These are phyloP conservation scores for Myrmecophaga tridactyla DNA, from an alignment of 2,113 vertebrate genomes.

Conservation along the genomic window DNA sequence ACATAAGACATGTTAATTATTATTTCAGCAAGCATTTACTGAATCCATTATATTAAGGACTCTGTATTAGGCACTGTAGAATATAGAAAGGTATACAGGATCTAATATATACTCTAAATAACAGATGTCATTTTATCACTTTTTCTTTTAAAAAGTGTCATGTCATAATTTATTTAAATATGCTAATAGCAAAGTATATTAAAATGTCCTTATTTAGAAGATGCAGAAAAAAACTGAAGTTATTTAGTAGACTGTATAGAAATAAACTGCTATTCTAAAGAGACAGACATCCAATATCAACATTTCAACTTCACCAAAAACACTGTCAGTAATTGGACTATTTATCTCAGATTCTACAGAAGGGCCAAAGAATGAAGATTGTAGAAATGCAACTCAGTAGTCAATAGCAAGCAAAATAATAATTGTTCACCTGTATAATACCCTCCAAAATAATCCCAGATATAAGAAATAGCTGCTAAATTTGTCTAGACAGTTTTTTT, in stretches of 20 bases:
- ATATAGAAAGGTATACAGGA: not conserved
- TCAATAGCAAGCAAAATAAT: not conserved
- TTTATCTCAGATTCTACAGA: not conserved
- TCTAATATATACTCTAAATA: not conserved
- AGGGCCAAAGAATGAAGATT: not conserved
- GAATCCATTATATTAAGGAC: not conserved
- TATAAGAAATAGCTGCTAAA: not conserved
- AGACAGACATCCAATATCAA: not conserved
- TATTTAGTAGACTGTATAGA: not conserved
- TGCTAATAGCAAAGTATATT: not conserved
- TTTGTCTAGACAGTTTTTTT: not conserved
- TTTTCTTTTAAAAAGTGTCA: too few species aligned
- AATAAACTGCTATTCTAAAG: not conserved
- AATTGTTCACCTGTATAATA: not conserved
- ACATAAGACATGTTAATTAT: not conserved
- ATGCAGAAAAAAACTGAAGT: not conserved
- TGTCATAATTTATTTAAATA: conserved; percentile 39
- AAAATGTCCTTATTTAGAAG: conserved; percentile 23
- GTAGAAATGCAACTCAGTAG: not conserved
- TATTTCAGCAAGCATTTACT: not conserved
- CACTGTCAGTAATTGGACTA: conserved; percentile 38
- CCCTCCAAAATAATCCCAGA: not conserved
- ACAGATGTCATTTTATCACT: not conserved
- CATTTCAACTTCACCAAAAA: conserved; percentile 3
- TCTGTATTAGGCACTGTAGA: not conserved